Evolutionary conservation across 2,113 vertebrate species (phyloP).

Genomic region (Chroicocephalus ridibundus): DNA sequence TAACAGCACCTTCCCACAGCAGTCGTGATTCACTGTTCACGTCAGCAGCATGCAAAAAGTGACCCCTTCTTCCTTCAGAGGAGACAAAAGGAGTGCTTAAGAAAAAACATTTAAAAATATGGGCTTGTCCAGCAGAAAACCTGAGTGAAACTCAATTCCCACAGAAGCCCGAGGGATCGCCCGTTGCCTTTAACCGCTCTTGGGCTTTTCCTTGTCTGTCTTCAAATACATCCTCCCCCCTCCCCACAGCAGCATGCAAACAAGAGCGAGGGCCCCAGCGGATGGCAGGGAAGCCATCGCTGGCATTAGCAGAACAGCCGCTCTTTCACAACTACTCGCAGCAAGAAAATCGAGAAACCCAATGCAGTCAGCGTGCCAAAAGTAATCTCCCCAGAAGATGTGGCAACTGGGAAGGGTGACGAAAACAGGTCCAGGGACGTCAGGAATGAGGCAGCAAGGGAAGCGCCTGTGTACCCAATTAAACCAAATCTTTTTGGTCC

Average conservation of each 20-base stretch:
- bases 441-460: neutral
- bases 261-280: rapidly evolving
- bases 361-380: neutral
- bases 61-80: slow-evolving; percentile 23
- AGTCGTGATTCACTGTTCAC: neutral
- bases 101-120: neutral
- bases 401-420: neutral
- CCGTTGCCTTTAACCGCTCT: neutral
- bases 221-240: neutral
- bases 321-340: neutral
- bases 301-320: neutral
- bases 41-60: neutral
- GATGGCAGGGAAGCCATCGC: neutral
- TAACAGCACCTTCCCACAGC: neutral
- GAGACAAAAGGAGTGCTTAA: neutral
- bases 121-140: neutral
- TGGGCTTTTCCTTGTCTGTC: neutral
- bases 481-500: neutral
- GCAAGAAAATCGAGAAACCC: neutral
- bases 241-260: neutral
- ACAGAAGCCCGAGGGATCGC: neutral
- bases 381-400: neutral
- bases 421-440: neutral
- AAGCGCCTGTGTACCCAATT: neutral
- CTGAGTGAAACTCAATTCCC: neutral